A percentile compares a stretch with the other conserved stretches of the same genome.
Conservation (phyloP, 1,140 invertebrate species). For the Amyelois transitella region DNA sequence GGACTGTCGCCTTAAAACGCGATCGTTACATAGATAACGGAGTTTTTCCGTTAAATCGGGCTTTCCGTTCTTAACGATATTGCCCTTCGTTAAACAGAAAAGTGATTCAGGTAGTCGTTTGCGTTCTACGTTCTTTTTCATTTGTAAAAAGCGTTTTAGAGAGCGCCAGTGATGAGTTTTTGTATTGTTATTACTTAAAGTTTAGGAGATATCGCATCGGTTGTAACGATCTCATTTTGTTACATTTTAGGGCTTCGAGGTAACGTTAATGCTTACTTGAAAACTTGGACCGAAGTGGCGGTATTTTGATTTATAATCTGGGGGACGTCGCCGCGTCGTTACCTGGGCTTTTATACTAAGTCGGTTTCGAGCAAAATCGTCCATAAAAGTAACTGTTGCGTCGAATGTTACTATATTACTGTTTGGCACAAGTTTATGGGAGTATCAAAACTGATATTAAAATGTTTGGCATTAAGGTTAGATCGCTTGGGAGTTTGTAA, state of each 20-base stretch:
- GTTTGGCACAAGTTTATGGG: neutral
- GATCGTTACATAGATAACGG: slow-evolving; percentile 64
- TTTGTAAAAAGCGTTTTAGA: slow-evolving; percentile 33
- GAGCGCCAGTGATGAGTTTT: slow-evolving; percentile 31
- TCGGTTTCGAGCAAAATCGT: neutral
- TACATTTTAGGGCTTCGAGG: neutral
- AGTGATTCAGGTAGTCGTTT: slow-evolving; percentile 65
- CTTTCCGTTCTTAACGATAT: slow-evolving; percentile 53
- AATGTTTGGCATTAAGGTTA: neutral
- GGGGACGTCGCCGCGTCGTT: neutral
- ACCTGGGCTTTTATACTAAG: neutral
- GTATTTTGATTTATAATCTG: neutral
- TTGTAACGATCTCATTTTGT: slow-evolving; percentile 7
- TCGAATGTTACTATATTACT: neutral
- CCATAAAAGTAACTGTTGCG: neutral
- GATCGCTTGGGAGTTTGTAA: neutral
- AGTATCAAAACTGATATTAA: no score
- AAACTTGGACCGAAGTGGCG: neutral
- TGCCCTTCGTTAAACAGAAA: slow-evolving; percentile 59
- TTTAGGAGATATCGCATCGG: slow-evolving; percentile 13
- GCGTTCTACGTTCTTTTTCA: slow-evolving; percentile 44
- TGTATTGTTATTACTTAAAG: slow-evolving; percentile 46
- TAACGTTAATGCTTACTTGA: neutral
- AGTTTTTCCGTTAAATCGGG: slow-evolving; percentile 62
- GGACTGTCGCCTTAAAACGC: slow-evolving; percentile 33